phyloP scores from a whole-genome alignment of 2,113 vertebrate genomes.

The Stigmatopora nigra region DNA sequence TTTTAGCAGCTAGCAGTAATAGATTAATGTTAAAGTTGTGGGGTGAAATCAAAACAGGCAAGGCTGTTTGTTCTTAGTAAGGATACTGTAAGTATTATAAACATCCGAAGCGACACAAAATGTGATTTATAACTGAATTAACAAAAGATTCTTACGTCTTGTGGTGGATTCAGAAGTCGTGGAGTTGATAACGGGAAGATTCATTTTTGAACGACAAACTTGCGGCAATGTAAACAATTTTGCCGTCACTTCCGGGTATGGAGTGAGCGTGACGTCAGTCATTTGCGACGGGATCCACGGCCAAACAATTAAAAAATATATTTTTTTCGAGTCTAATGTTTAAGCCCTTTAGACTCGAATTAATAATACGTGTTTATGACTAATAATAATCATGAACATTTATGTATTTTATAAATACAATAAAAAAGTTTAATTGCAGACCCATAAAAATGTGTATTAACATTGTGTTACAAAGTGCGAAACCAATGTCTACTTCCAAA shows the following conservation, averaged over 20 bases:
- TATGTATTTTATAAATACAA: neutral
- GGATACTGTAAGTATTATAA: neutral
- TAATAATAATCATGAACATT: too few relatives aligned
- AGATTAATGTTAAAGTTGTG: neutral
- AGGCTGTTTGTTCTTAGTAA: neutral
- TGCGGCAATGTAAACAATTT: constrained; percentile 32
- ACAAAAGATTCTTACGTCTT: constrained; percentile 35
- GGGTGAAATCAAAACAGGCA: neutral
- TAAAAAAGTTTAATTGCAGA: neutral
- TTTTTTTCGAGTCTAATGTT: too few relatives aligned
- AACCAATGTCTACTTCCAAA: neutral
- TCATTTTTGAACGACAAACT: constrained; percentile 30
- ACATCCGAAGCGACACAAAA: neutral
- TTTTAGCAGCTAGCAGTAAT: too few relatives aligned
- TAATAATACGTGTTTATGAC: too few relatives aligned
- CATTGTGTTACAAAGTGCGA: constrained; percentile 5
- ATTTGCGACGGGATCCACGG: too few relatives aligned
- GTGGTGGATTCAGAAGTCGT: constrained; percentile 49
- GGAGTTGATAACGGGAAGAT: constrained; percentile 44
- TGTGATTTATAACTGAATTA: neutral
- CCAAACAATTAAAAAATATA: too few relatives aligned
- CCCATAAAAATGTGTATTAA: neutral
- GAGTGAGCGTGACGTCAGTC: constrained; percentile 15
- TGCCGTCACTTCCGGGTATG: constrained; percentile 26
- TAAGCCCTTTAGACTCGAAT: too few relatives aligned